Evolutionary conservation across 2,113 vertebrate species (phyloP).

Genomic region (Proterorhinus semilunaris): DNA sequence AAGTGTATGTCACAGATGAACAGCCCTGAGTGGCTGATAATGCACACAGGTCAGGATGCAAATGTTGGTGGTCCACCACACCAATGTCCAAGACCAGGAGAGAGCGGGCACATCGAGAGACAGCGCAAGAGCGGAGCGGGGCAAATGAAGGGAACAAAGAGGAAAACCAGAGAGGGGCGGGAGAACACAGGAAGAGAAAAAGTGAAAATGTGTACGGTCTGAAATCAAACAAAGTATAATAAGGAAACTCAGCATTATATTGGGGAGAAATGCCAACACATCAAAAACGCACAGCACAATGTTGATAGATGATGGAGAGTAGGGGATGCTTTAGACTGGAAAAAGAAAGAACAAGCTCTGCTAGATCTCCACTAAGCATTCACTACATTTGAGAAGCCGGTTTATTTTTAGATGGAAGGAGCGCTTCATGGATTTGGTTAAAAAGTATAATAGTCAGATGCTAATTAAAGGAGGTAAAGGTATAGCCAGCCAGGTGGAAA

Average conservation of each 20-base stretch:
- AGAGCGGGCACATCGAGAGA: constrained; percentile 63
- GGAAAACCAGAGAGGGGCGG: constrained; percentile 49
- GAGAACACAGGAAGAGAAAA: constrained; percentile 62
- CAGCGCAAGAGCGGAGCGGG: constrained; percentile 43
- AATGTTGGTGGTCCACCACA: constrained; percentile 79
- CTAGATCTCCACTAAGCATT: constrained; percentile 42
- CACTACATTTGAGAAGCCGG: constrained; percentile 38
- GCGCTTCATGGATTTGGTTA: no score
- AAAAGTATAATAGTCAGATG: no score
- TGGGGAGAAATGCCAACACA: constrained; percentile 59
- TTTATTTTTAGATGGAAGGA: constrained; percentile 7
- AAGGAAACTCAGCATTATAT: constrained; percentile 69
- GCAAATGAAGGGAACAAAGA: constrained; percentile 22
- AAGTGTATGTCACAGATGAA: constrained; percentile 84
- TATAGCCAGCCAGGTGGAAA: no score
- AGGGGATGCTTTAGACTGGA: constrained; percentile 51
- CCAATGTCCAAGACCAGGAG: constrained; percentile 84
- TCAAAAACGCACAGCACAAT: constrained; percentile 62
- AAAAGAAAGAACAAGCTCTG: constrained; percentile 51
- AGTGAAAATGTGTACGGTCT: constrained; percentile 64
- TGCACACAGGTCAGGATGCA: constrained; percentile 59
- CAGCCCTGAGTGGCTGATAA: constrained; percentile 86
- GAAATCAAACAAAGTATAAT: constrained; percentile 47
- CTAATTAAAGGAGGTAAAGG: no score
- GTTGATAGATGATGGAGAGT: constrained; percentile 57